Evolutionary conservation across 2,113 vertebrate genomes (phyloP), one percentile per base, ranked within the genome.

Genomic region (Poeciliopsis retropinna): DNA sequence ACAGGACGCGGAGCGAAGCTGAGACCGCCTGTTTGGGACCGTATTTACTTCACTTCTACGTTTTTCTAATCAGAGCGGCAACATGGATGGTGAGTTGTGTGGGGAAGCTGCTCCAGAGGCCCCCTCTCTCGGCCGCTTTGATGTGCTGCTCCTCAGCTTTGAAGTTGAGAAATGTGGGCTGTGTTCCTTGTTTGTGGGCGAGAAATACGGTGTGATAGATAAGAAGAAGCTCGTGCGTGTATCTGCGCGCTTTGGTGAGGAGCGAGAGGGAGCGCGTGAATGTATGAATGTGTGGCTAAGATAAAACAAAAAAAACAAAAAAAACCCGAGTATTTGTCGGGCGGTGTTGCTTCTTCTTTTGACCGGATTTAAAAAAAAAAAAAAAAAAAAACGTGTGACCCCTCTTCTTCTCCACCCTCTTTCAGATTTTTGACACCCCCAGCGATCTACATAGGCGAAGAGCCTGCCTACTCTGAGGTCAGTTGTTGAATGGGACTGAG

Each of bases 71-170:
- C 78, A 73, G 64, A 64, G 73, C 81, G 79, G 73, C 70, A 73
- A 34, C 92, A 92, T 90, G 93, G 83, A 94, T 93, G 96, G 96
- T 96, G 92, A 96, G 96, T 95, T 94, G 81, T 75, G 25, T 10
- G 71, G 89, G 90, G 83, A 92, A 92, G 92, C 88, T 82, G 85
- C 78, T 91, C 90, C 71, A 87, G 89, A 76, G 90, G 88, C 93
- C 92, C 91, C 88, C 85, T 81, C 89, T 90, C 85, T 72, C 62
- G 84, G 86, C 88, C 80, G 91, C 94, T 96, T 96, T 96, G 93
- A 96, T 95, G 95, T 95, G 90, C 88, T 91, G 87, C 92, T 83
- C 92, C 92, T 39, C 88, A 79, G 91, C 88, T 96, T 96, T 96
- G 95, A 96, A 96, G 95, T 96, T 81, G 87, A 91, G 90, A 91